A percentile compares a stretch with the other conserved stretches of the same genome.
Conservation (phyloP, 2,888 invertebrate species). For the Nephrotoma appendiculata region DNA sequence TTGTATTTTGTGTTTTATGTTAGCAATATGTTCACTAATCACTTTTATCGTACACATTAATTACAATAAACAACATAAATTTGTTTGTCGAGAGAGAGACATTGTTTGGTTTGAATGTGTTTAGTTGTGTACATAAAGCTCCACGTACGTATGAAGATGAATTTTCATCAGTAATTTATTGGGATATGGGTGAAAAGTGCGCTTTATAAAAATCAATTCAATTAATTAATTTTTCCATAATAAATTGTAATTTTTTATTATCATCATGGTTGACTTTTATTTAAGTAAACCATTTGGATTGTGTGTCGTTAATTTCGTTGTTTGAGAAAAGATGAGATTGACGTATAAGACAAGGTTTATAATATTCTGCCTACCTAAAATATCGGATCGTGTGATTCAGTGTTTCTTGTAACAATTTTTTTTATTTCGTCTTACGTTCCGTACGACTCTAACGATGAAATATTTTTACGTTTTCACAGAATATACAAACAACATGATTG, state of each 20-base stretch:
- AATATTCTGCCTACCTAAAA: neutral
- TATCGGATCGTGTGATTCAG: neutral
- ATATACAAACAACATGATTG: neutral
- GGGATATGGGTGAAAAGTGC: neutral
- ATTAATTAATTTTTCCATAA: neutral
- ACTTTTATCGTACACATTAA: conserved; percentile 2
- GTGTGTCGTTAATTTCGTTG: neutral
- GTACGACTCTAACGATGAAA: neutral
- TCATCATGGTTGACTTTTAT: neutral
- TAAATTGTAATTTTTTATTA: neutral
- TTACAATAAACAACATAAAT: neutral
- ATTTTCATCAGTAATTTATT: neutral
- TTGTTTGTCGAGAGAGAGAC: neutral
- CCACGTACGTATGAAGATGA: neutral
- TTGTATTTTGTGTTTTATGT: neutral
- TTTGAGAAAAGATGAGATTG: neutral
- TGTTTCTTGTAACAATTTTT: too few relatives aligned
- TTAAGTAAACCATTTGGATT: neutral
- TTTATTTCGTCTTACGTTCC: neutral
- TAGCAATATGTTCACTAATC: conserved; percentile 2
- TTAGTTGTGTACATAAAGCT: neutral
- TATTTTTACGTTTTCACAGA: neutral
- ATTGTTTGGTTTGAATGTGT: neutral
- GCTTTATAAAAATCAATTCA: neutral
- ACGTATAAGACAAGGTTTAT: neutral